These are phyloP conservation scores for Puffinus mauretanicus DNA, from an alignment of 2,113 vertebrate genomes.

Conservation along the genomic window DNA sequence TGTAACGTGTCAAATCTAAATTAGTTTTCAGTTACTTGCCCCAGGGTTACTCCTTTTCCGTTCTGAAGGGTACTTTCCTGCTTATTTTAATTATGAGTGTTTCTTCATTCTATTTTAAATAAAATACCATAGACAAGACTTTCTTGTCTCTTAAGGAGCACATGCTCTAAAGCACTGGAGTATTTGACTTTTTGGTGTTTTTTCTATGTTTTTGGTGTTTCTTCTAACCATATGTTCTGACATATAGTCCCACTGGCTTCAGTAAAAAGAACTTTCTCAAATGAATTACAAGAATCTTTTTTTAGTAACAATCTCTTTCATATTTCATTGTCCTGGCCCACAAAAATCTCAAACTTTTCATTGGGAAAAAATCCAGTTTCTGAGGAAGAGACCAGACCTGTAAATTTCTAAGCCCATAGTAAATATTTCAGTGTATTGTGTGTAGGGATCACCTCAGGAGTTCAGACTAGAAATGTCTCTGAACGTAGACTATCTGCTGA, in stretches of 20 bases:
- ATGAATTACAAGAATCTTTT: not conserved
- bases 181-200: not conserved
- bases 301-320: not conserved
- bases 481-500: not conserved
- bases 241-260: not conserved
- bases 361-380: rapidly evolving
- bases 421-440: not conserved
- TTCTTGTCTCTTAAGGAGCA: not conserved
- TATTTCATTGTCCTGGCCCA: not conserved
- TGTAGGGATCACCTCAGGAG: not conserved
- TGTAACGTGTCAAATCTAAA: not conserved
- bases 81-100: not conserved
- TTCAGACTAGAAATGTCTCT: not conserved
- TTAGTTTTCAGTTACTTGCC: not conserved
- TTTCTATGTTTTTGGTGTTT: not conserved
- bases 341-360: not conserved
- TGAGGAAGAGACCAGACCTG: not conserved
- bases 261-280: not conserved
- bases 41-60: constrained; percentile 21
- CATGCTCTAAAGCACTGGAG: not conserved
- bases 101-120: not conserved
- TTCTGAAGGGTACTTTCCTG: not conserved
- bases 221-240: not conserved
- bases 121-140: not conserved
- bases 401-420: not conserved